Conservation (phyloP, 2,797 vertebrate genomes). For the Chelidonichthys spinosus region DNA sequence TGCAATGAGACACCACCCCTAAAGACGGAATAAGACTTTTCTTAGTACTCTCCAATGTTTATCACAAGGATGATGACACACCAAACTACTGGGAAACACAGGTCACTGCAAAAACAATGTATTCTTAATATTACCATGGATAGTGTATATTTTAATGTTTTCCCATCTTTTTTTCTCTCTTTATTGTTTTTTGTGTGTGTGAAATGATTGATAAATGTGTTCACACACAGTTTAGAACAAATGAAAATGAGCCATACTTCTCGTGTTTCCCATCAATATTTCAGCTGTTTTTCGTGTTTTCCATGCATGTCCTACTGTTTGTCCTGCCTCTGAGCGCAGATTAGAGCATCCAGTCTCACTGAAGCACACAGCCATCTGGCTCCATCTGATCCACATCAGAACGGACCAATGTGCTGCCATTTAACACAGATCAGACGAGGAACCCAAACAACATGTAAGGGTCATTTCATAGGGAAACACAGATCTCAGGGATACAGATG, state of each 20-base stretch:
- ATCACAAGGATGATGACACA: not conserved
- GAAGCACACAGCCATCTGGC: conserved; percentile 62
- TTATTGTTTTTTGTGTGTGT: not conserved
- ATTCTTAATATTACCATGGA: no score
- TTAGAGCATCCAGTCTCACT: conserved; percentile 19
- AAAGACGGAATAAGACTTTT: no score
- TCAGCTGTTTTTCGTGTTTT: not conserved
- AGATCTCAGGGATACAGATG: conserved; percentile 15
- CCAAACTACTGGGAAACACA: not conserved
- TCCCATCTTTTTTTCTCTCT: not conserved
- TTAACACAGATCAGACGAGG: conserved; percentile 40
- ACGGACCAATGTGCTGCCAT: conserved; percentile 29
- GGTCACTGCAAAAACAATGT: no score
- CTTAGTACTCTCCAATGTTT: no score
- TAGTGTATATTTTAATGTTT: not conserved
- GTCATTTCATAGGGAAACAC: conserved; percentile 44
- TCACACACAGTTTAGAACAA: not conserved
- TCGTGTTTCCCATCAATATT: conserved; percentile 10
- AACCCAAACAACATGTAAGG: conserved; percentile 43
- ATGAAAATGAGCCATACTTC: not conserved
- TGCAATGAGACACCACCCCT: no score
- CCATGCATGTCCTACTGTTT: not conserved
- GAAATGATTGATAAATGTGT: not conserved
- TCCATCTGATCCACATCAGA: conserved; percentile 50
- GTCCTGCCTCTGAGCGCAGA: conserved; percentile 3